Percentiles rank a stretch among this genome's conserved stretches.
Evolutionary conservation across 2,113 vertebrate genomes (phyloP).

Genomic region (Blennius ocellaris): DNA sequence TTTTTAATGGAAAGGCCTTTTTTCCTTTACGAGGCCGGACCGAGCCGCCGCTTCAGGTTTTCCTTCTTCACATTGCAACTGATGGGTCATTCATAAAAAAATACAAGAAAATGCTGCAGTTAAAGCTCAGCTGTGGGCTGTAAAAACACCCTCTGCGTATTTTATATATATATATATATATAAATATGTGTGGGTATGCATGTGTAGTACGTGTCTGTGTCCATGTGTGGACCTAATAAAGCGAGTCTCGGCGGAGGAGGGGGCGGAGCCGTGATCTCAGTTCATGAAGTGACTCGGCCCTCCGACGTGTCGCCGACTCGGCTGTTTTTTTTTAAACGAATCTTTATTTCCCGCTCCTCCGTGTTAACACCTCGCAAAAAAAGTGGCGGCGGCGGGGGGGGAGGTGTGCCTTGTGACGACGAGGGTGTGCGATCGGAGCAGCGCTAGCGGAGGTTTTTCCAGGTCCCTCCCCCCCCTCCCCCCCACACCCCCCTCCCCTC

Average conservation of each 20-base stretch:
- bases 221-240: constrained; percentile 42
- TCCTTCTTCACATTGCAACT: neutral
- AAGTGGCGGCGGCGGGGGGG: too few relatives aligned
- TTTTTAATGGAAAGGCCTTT: too few relatives aligned
- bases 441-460: neutral
- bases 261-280: constrained; percentile 63
- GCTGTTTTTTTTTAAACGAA: constrained; percentile 70
- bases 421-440: neutral
- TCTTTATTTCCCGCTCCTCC: constrained; percentile 52
- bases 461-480: too few relatives aligned
- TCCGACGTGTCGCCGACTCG: constrained; percentile 53
- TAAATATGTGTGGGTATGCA: neutral
- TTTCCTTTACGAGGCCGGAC: too few relatives aligned
- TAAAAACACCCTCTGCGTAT: neutral
- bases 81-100: neutral
- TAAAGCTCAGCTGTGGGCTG: constrained; percentile 26
- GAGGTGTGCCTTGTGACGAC: too few relatives aligned
- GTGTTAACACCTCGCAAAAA: constrained; percentile 56
- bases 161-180: too few relatives aligned
- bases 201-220: constrained; percentile 26
- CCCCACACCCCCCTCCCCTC: too few relatives aligned
- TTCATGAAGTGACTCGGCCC: constrained; percentile 67
- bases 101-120: neutral
- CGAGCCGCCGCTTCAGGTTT: too few relatives aligned
- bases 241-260: constrained; percentile 23